phyloP scores from a whole-genome alignment of 2,113 vertebrate species.

The Podiceps cristatus region DNA sequence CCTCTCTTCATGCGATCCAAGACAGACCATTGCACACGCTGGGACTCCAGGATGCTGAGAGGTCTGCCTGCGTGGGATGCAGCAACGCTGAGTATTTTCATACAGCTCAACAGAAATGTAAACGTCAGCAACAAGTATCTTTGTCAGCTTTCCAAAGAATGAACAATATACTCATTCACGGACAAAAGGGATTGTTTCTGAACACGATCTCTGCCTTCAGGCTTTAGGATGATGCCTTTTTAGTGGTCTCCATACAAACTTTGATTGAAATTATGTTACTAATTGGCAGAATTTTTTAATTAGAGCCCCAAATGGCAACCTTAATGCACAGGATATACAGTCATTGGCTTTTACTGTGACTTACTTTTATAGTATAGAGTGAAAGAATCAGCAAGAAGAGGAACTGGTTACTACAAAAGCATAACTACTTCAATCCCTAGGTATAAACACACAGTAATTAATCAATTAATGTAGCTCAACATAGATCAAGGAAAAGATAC shows the following conservation, averaged over 20 bases:
- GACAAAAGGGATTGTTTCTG: conserved; percentile 65
- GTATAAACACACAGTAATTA: conserved; percentile 72
- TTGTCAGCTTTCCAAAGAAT: conserved; percentile 64
- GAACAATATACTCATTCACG: conserved; percentile 46
- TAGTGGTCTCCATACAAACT: conserved; percentile 66
- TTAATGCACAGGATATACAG: conserved; percentile 45
- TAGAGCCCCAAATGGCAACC: conserved; percentile 70
- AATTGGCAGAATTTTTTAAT: conserved; percentile 77
- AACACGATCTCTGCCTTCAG: conserved; percentile 51
- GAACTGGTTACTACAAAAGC: conserved; percentile 60
- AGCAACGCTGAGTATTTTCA: conserved; percentile 47
- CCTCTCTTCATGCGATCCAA: neutral
- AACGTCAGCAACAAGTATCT: conserved; percentile 56
- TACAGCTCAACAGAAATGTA: conserved; percentile 37
- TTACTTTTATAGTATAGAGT: conserved; percentile 63
- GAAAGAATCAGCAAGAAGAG: conserved; percentile 43
- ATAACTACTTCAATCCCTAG: conserved; percentile 61
- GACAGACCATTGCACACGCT: neutral
- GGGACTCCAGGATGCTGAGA: neutral
- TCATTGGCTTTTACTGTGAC: conserved; percentile 67
- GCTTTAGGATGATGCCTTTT: conserved; percentile 54
- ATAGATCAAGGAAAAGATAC: conserved; percentile 32
- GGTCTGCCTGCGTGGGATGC: neutral
- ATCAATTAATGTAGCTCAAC: conserved; percentile 66
- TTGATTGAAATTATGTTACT: conserved; percentile 71